A percentile compares a stretch with the other conserved stretches of the same genome.
phyloP scores from a whole-genome alignment of 1,140 invertebrate species.

The Dendrolimus punctatus region DNA sequence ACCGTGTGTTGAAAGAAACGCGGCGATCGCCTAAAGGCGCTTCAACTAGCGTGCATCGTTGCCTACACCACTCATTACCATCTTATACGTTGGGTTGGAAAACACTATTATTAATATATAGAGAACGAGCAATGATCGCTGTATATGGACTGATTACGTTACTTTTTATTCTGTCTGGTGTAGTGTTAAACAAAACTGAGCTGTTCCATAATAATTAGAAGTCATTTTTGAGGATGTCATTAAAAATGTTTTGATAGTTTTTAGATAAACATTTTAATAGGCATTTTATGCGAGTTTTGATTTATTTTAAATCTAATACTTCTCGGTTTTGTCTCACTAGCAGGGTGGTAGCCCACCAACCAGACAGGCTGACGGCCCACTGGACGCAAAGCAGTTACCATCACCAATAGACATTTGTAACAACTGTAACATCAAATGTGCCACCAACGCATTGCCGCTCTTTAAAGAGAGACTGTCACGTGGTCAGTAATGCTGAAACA shows the following conservation, averaged over 20 bases:
- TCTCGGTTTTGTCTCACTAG: too few relatives aligned
- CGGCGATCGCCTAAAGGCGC: slow-evolving; percentile 38
- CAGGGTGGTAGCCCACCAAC: too few relatives aligned
- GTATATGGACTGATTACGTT: slow-evolving; percentile 35
- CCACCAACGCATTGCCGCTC: too few relatives aligned
- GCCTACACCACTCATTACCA: slow-evolving; percentile 47
- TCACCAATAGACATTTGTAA: too few relatives aligned
- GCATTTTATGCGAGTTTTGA: too few relatives aligned
- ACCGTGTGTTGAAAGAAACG: slow-evolving; percentile 66
- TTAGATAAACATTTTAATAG: neutral
- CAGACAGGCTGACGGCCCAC: too few relatives aligned
- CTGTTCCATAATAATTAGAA: slow-evolving; percentile 15
- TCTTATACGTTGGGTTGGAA: slow-evolving; percentile 38
- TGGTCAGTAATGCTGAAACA: too few relatives aligned
- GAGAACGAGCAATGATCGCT: slow-evolving; percentile 49
- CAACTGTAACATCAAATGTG: too few relatives aligned
- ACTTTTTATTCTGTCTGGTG: slow-evolving; percentile 32
- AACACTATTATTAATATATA: slow-evolving; percentile 54
- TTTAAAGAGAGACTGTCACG: too few relatives aligned
- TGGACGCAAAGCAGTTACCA: too few relatives aligned
- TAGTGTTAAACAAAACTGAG: slow-evolving; percentile 26
- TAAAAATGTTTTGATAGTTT: slow-evolving; percentile 10
- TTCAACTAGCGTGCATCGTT: slow-evolving; percentile 29
- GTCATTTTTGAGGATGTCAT: slow-evolving; percentile 15
- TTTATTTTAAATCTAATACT: too few relatives aligned